Conservation (phyloP, 1,140 invertebrate genomes). For the Heliothis subflexa region DNA sequence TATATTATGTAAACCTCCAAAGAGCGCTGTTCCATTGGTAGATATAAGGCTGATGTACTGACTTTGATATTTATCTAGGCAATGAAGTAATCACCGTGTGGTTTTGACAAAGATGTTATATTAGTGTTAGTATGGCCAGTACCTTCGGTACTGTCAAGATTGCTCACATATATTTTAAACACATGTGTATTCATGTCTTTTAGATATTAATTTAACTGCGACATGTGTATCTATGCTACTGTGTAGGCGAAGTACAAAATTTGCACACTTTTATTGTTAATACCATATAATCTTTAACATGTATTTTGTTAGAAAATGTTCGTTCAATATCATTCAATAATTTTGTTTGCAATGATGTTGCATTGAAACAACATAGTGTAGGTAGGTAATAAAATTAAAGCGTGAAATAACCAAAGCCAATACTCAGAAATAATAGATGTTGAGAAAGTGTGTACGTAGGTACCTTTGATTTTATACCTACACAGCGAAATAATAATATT, state of each 20-base stretch:
- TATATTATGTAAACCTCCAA: not conserved
- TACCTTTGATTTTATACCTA: slow-evolving; percentile 36
- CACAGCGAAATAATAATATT: slow-evolving; percentile 5
- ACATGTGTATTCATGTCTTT: slow-evolving; percentile 53
- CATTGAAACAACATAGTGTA: slow-evolving; percentile 55
- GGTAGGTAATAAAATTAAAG: slow-evolving; percentile 63
- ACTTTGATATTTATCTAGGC: slow-evolving; percentile 33
- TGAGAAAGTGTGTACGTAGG: slow-evolving; percentile 45
- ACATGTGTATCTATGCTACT: slow-evolving; percentile 55
- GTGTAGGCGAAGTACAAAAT: slow-evolving; percentile 66
- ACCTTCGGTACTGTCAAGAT: slow-evolving; percentile 51
- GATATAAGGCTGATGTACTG: slow-evolving; percentile 19
- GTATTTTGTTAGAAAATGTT: slow-evolving; percentile 53
- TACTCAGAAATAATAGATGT: slow-evolving; percentile 64
- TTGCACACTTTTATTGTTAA: slow-evolving; percentile 57
- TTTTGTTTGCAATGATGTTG: slow-evolving; percentile 56
- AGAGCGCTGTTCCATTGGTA: not conserved
- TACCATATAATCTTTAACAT: slow-evolving; percentile 43
- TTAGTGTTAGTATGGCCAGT: slow-evolving; percentile 34
- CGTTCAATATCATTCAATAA: slow-evolving; percentile 49
- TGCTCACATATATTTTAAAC: slow-evolving; percentile 70
- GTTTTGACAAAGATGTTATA: slow-evolving; percentile 43
- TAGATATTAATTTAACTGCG: slow-evolving; percentile 46
- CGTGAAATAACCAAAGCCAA: slow-evolving; percentile 69
- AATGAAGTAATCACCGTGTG: slow-evolving; percentile 43